Evolutionary conservation across 2,797 vertebrate genomes (phyloP).

Genomic region (Crax fasciolata): DNA sequence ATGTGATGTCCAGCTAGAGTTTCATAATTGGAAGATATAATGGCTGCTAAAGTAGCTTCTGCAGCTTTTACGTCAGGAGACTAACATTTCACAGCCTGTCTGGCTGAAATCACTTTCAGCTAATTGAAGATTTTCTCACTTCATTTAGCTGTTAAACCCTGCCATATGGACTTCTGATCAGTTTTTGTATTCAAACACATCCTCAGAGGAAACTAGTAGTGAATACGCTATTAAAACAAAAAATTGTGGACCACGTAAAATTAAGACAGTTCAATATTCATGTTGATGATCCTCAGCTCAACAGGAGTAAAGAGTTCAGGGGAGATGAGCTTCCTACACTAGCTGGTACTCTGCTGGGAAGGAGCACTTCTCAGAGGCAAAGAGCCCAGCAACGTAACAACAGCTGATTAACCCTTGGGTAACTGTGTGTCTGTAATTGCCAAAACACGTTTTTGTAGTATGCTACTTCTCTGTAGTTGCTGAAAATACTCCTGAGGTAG

Average conservation of each 20-base stretch:
- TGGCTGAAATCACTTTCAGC: constrained; percentile 40
- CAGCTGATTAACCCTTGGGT: not conserved
- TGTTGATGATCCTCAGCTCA: not conserved
- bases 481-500: not conserved
- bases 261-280: not conserved
- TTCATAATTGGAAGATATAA: constrained; percentile 22
- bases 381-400: fast-evolving
- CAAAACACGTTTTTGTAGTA: not conserved
- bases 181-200: constrained; percentile 6
- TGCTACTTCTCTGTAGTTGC: not conserved
- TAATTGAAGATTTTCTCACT: constrained; percentile 72
- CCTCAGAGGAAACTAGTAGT: not conserved
- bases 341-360: not conserved
- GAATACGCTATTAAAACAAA: constrained; percentile 11
- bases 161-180: constrained; percentile 24
- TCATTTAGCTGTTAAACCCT: constrained; percentile 49
- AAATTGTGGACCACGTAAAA: not conserved
- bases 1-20: not conserved
- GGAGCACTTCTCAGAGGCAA: not conserved
- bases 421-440: not conserved
- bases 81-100: constrained; percentile 12
- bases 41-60: constrained; percentile 20
- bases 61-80: not conserved
- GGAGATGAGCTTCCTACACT: not conserved
- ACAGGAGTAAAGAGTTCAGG: not conserved